These are phyloP conservation scores for Baryphthengus martii DNA, from an alignment of 2,113 vertebrate genomes.

Conservation along the genomic window DNA sequence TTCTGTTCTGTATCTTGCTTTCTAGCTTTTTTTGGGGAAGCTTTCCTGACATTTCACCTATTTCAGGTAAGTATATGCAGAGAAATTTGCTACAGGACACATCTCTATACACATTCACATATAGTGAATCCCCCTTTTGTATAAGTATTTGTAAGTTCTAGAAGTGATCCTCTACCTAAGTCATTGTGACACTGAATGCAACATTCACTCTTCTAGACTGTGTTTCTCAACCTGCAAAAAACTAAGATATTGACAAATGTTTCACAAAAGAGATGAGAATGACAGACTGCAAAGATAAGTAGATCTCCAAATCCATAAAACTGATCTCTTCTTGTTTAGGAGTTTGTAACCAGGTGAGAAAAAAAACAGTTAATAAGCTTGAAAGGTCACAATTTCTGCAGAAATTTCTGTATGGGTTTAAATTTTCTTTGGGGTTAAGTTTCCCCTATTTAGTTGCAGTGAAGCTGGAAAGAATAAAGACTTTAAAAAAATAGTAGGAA, in stretches of 20 bases:
- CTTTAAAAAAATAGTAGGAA: background rate
- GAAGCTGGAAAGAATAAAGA: background rate
- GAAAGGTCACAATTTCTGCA: background rate
- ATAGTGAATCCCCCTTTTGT: background rate
- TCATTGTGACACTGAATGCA: background rate
- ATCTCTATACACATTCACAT: background rate
- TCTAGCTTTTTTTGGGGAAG: background rate
- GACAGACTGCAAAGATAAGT: background rate
- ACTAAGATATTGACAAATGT: background rate
- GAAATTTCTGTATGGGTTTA: background rate
- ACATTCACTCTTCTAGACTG: background rate
- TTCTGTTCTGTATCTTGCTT: background rate
- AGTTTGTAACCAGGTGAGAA: background rate
- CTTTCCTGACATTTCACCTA: background rate
- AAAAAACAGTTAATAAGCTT: background rate
- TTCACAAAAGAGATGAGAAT: background rate
- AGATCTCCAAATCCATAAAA: background rate
- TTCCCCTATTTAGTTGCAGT: background rate
- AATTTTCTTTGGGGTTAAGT: background rate
- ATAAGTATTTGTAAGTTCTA: background rate
- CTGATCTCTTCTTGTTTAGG: background rate
- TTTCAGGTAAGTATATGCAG: background rate
- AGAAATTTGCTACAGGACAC: background rate
- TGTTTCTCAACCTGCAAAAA: background rate
- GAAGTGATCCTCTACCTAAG: background rate